Evolutionary conservation across 2,888 invertebrate species (phyloP).

Genomic region (Parnassius apollo): DNA sequence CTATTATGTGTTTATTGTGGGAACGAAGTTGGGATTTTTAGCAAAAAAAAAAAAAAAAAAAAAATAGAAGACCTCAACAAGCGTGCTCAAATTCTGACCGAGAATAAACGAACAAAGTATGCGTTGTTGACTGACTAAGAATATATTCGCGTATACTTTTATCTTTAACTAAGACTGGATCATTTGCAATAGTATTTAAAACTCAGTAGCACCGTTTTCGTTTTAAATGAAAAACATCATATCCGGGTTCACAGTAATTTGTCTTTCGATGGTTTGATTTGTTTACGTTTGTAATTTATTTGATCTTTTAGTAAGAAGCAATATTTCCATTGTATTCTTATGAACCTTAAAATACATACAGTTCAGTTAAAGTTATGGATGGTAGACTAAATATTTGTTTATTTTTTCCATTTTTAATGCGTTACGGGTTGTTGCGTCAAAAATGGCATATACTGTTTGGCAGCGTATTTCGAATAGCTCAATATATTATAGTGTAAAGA

Average conservation of each 20-base stretch:
- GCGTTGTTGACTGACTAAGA: constrained; percentile 1
- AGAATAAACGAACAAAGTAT: constrained; percentile 7
- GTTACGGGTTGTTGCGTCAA: constrained; percentile 13
- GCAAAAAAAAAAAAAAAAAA: constrained; percentile 7
- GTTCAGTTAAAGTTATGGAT: constrained; percentile 11
- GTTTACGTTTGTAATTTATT: too few relatives aligned
- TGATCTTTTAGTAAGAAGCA: too few relatives aligned
- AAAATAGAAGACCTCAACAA: constrained; percentile 1
- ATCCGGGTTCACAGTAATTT: too few relatives aligned
- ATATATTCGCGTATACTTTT: not conserved
- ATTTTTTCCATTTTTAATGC: constrained; percentile 9
- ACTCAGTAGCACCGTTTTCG: too few relatives aligned
- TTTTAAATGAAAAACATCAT: too few relatives aligned
- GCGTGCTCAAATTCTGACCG: constrained; percentile 5
- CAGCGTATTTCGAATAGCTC: too few relatives aligned
- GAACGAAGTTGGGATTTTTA: constrained; percentile 12
- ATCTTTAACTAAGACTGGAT: too few relatives aligned
- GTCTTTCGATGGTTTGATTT: too few relatives aligned
- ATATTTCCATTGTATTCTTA: too few relatives aligned
- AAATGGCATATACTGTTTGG: constrained; percentile 10
- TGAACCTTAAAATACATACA: not conserved
- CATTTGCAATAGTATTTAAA: too few relatives aligned
- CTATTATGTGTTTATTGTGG: constrained; percentile 19
- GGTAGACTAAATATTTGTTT: constrained; percentile 10
- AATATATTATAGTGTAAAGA: too few relatives aligned